Conservation (phyloP, 1,140 invertebrate genomes). For the Stegodyphus dumicola region DNA sequence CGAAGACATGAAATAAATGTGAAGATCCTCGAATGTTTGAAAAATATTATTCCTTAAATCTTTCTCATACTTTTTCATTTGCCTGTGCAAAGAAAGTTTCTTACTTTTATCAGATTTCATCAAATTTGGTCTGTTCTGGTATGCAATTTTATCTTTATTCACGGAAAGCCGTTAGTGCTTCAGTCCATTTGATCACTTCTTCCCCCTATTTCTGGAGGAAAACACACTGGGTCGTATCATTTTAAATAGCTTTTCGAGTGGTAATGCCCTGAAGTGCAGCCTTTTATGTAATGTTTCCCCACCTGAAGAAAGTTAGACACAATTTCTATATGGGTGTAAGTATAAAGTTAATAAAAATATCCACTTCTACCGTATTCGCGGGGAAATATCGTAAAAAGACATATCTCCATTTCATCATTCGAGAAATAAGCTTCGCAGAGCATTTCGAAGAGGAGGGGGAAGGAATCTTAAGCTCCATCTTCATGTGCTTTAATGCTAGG, state of each 20-base stretch:
- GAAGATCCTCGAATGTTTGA: no score
- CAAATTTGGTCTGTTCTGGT: conserved; percentile 23
- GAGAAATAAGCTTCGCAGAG: no score
- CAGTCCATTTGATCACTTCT: conserved; percentile 17
- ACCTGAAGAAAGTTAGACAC: background rate
- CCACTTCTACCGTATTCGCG: conserved; percentile 39
- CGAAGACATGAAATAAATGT: no score
- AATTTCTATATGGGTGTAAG: background rate
- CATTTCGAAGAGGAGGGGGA: no score
- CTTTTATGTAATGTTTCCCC: conserved; percentile 4
- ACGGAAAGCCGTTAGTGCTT: conserved; percentile 10
- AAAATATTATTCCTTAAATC: no score
- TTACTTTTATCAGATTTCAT: conserved; percentile 29
- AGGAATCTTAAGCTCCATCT: no score
- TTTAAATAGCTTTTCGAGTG: conserved; percentile 44
- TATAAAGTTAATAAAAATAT: conserved; percentile 27
- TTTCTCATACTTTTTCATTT: no score
- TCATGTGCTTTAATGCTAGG: no score
- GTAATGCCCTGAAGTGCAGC: conserved; percentile 7
- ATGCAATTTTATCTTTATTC: conserved; percentile 18
- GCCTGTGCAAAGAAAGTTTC: no score
- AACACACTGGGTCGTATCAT: conserved; percentile 24
- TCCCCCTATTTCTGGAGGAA: conserved; percentile 5
- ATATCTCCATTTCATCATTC: conserved; percentile 35
- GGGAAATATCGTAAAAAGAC: conserved; percentile 54